Percentiles rank a stretch among this genome's conserved stretches.
phyloP scores from a whole-genome alignment of 1,140 invertebrate genomes.

The Doryteuthis pealeii region DNA sequence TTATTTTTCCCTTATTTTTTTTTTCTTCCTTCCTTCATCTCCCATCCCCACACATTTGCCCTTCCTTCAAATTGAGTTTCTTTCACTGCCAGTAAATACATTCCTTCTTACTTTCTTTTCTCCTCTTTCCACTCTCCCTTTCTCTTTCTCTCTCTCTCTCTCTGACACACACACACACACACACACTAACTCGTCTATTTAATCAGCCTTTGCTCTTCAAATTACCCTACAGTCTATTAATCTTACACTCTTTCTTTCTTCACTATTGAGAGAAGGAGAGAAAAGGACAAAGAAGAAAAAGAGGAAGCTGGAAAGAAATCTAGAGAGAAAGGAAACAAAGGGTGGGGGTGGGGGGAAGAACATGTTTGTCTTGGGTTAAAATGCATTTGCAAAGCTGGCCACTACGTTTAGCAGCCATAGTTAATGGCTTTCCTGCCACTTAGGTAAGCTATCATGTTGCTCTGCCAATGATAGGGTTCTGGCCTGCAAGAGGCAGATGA shows the following conservation, averaged over 20 bases:
- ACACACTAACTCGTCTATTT: no score
- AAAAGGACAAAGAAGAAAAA: no score
- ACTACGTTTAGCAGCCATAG: neutral
- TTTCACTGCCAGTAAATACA: neutral
- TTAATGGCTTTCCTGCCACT: conserved; percentile 11
- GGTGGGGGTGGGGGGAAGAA: neutral
- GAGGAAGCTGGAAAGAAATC: no score
- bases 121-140: no score
- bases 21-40: neutral
- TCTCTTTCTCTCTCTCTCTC: no score
- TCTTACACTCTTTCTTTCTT: no score
- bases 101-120: neutral
- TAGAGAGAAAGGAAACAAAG: no score
- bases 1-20: neutral
- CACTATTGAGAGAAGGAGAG: no score
- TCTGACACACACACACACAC: no score
- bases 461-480: conserved; percentile 2
- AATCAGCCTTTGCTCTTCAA: no score
- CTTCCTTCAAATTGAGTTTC: neutral
- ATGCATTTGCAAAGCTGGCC: conserved; percentile 12
- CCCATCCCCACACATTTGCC: neutral
- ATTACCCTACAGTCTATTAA: no score
- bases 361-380: conserved; percentile 13
- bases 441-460: conserved; percentile 12
- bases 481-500: neutral